Evolutionary conservation across 2,797 vertebrate species (phyloP), one percentile per base, ranked within the genome.

Genomic region (Phalanger gymnotis): DNA sequence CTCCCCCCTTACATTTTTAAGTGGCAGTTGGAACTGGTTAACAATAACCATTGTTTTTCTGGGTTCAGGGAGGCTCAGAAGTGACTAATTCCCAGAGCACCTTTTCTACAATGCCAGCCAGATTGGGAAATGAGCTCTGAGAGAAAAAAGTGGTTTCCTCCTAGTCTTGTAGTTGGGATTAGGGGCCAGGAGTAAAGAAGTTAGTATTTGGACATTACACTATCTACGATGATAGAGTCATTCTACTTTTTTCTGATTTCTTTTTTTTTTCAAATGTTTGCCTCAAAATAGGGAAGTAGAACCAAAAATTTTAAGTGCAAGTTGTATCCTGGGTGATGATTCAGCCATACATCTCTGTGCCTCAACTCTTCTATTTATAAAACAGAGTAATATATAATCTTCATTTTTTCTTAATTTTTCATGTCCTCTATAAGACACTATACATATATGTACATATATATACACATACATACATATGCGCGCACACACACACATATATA

Each of bases 1-100:
- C 40, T 2, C 22, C 66, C 73, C 53, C 87, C 40, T 9, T 91
- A 53, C 31, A 0, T 89, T 91, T 97, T 90, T 31, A 91, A 95
- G 91, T 73, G 58, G 94, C 30, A 5, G 90, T 91, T 91, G 34
- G 51, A 28, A 47, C 91, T 47, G 57, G n/a, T 57, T 89, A 91
- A 40, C 66, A 91, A 30, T 56, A 91, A 53, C 51, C 27, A 40
- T 87, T 87, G 53, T 57, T 90, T 92, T 93, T 27, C 94, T 52
- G 7, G 58, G 53, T 91, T 87, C 81, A 16, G 40, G 81, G 91
- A 2, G 30, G n/a, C 56, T 54, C 0, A 0, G 81, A 91, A 56
- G 92, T 22, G 53, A 14, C 57, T 57, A 54, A 30, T n/a, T 91
- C 90, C 89, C 57, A 9, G 25, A 81, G 91, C 54, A 52, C 58